These are phyloP conservation scores for Bursaphelenchus okinawaensis DNA, from an alignment of 2,888 invertebrate species.

Conservation along the genomic window DNA sequence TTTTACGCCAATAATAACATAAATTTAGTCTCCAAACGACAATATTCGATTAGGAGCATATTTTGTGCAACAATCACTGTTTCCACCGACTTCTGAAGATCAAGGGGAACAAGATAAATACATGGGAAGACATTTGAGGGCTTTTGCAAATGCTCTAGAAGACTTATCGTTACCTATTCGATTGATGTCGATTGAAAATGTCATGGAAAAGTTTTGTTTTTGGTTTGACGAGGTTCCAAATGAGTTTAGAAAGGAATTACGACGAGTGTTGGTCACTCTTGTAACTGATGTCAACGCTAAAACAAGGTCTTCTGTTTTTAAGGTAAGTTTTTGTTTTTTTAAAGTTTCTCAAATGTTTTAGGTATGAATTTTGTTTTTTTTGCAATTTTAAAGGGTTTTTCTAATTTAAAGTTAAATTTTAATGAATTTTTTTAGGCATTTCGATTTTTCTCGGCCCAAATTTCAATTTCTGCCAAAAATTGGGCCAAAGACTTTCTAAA, in stretches of 20 bases:
- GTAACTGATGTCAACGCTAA: not conserved
- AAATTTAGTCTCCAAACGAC: slow-evolving; percentile 4
- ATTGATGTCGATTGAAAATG: not conserved
- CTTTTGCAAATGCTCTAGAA: not conserved
- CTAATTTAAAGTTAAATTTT: not conserved
- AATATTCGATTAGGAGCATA: slow-evolving; percentile 2
- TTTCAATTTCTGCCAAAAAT: not conserved
- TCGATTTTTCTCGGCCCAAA: not conserved
- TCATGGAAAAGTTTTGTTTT: not conserved
- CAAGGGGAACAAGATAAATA: not conserved
- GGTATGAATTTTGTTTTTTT: not conserved
- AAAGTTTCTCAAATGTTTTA: not conserved
- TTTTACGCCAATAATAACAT: not conserved
- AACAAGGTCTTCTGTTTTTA: slow-evolving; percentile 1
- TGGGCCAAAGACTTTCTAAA: not conserved
- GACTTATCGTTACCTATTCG: not conserved
- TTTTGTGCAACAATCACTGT: not conserved
- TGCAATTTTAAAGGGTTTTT: not conserved
- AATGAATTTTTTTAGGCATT: not conserved
- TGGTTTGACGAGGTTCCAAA: slow-evolving; percentile 1
- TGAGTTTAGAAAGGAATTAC: not conserved
- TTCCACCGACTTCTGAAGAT: slow-evolving; percentile 3
- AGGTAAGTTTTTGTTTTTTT: not conserved
- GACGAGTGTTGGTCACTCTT: not conserved
- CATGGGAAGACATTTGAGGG: not conserved